Conservation (phyloP, 2,113 vertebrate genomes). For the Anseranas semipalmata region DNA sequence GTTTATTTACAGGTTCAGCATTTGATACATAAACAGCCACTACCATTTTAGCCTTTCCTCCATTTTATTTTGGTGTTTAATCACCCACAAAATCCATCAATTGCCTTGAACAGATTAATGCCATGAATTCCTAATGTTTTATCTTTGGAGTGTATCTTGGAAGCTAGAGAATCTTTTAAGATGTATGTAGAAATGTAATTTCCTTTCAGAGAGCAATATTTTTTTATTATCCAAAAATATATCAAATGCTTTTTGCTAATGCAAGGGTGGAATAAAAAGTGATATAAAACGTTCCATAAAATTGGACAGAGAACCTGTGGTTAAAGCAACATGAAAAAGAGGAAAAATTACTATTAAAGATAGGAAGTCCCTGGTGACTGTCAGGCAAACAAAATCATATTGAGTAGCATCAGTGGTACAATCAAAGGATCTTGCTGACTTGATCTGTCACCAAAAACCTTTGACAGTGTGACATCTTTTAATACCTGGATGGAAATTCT, state of each 20-base stretch:
- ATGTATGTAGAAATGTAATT: not conserved
- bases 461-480: not conserved
- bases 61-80: conserved; percentile 9
- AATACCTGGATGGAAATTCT: not conserved
- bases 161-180: not conserved
- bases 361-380: not conserved
- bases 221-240: not conserved
- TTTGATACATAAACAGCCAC: not conserved
- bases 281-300: not conserved
- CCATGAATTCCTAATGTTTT: not conserved
- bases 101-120: not conserved
- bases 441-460: not conserved
- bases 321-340: not conserved
- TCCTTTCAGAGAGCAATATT: not conserved
- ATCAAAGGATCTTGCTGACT: not conserved
- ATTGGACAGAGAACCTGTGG: not conserved
- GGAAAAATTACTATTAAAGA: not conserved
- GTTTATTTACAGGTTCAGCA: not conserved
- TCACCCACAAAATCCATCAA: not conserved
- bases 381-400: not conserved
- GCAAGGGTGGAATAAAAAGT: not conserved
- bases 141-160: not conserved
- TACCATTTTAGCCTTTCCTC: not conserved
- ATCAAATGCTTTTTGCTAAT: not conserved
- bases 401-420: not conserved